Evolutionary conservation across 2,888 invertebrate species (phyloP), one percentile per base, ranked within the genome.

Genomic region (Fabriciana adippe): DNA sequence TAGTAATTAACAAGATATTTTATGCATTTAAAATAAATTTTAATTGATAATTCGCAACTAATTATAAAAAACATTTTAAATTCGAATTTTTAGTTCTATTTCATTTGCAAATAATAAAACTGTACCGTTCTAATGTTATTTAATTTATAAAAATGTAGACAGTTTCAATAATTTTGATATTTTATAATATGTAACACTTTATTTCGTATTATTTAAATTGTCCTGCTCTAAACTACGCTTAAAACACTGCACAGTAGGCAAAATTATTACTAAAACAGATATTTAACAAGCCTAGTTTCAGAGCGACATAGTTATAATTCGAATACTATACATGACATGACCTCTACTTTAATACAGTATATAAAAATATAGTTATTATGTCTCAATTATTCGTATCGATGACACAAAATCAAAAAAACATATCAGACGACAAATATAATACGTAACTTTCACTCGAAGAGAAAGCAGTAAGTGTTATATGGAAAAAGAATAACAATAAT

Each of bases 401-500:
- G 48, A 31, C 35, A 35, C 48, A 35, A 21, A 21, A 41, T 15
- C 41, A 51, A 15, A 31, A n/a, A 1, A 61, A 45, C 53, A 53
- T 54, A 53, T 53, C 51, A 53, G 16, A 54, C 18, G 54, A 16
- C 41, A 18, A 35, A 53, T 62, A 54, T 62, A 54, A 62, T 62
- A 54, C 63, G 47, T 16, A 63, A 55, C 63, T 63, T 55, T 63
- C 63, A 63, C 31, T 48, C n/a, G 13, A 16, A n/a, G 64, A 55
- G 64, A 48, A 48, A 35, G 55, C 15, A 35, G 11, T 55, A 48
- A 64, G 55, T 64, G 63, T 35, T 64, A 55, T 64, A 59, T 48
- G 18, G 47, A 26, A 47, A 47, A 35, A 15, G 41, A 18, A 35
- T 35, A 5, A 21, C 16, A 6, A 45, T 18, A 45, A 1, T 56